Evolutionary conservation across 2,888 invertebrate genomes (phyloP), one percentile per base, ranked within the genome.

Genomic region (Lasioglossum zephyrum): DNA sequence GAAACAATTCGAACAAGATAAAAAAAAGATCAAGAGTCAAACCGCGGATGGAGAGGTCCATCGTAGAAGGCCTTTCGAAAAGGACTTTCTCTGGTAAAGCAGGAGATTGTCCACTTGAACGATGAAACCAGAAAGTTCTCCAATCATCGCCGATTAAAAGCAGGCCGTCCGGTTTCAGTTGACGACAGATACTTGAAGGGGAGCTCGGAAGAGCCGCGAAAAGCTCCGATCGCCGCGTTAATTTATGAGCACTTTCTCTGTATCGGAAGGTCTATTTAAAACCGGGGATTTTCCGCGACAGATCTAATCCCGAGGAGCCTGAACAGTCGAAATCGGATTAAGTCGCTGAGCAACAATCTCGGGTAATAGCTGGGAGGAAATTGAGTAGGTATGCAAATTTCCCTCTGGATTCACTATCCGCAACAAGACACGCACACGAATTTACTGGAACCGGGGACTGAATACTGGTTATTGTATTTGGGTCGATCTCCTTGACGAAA

Each of bases 301-400:
- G 41, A 60, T 75, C 63, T 63, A 81, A 49, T 73, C 77, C 74
- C 26, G 11, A 31, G 49, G 39, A 47, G 36, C 31, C 79, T 75
- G 73, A 86, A 86, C 78, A 69, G 47, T 77, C 74, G 57, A 76
- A 81, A 88, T 86, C 70, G 49, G 75, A 82, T 83, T 88, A 84
- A 76, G 70, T 82, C 63, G 83, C 66, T 81, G 81, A 81, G 79
- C 81, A 79, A 81, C 79, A 86, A 85, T 82, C 84, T 83, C 86
- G 60, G 75, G 70, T 80, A 85, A 86, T 63, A 80, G 81, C 79
- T 31, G 77, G n/a, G 41, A 70, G 82, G 80, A 82, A 86, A 89
- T 77, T 74, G 81, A 79, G 79, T 82, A 79, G 80, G 63, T 89
- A 82, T 83, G 83, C 83, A 85, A 88, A 86, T 88, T 82, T 84